Evolutionary conservation across 2,888 invertebrate genomes (phyloP).

Genomic region (Drosophila anomalata): DNA sequence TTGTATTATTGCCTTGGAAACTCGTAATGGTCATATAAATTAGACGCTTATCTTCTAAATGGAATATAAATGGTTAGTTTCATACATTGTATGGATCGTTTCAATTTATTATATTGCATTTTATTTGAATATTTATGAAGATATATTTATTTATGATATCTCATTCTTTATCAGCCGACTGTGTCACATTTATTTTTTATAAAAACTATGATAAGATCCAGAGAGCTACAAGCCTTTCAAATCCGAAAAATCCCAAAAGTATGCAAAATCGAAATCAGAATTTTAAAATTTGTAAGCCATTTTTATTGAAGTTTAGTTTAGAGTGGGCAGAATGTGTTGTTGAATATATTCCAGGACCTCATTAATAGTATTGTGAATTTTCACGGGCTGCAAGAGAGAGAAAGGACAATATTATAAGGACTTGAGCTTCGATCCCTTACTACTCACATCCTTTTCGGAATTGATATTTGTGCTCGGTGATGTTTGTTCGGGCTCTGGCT

Average conservation of each 20-base stretch:
- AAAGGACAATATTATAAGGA: background rate
- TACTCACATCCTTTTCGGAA: slow-evolving; percentile 54
- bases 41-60: background rate
- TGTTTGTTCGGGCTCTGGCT: background rate
- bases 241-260: background rate
- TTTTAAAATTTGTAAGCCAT: background rate
- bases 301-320: slow-evolving; percentile 24
- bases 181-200: background rate
- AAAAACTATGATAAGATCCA: too few species aligned
- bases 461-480: slow-evolving; percentile 8
- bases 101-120: background rate
- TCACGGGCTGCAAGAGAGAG: slow-evolving; percentile 51
- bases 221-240: background rate
- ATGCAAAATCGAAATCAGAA: background rate
- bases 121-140: background rate
- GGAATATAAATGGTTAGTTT: background rate
- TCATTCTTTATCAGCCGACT: background rate
- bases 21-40: background rate
- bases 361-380: slow-evolving; percentile 66
- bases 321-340: slow-evolving; percentile 65
- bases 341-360: slow-evolving; percentile 78
- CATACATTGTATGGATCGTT: background rate
- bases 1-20: background rate
- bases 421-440: background rate
- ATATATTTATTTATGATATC: background rate